phyloP scores from a whole-genome alignment of 2,888 invertebrate genomes.

The Galerucella calmariensis region DNA sequence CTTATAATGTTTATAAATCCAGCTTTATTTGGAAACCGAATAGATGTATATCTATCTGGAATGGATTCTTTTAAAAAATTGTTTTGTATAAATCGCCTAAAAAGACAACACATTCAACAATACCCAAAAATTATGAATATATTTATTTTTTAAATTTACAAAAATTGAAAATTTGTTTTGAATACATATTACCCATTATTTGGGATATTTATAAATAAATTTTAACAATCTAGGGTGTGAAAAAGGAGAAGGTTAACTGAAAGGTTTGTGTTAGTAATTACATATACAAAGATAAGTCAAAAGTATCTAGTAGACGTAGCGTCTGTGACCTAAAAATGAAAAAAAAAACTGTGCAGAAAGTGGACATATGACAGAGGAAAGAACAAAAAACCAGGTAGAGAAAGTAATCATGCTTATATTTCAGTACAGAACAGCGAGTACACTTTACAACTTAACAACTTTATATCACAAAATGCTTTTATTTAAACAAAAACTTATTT shows the following conservation, averaged over 20 bases:
- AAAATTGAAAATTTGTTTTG: too few species aligned
- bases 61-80: too few species aligned
- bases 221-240: neutral
- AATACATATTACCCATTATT: too few species aligned
- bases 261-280: constrained; percentile 39
- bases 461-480: constrained; percentile 36
- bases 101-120: too few species aligned
- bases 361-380: constrained; percentile 49
- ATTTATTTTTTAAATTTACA: too few species aligned
- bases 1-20: too few species aligned
- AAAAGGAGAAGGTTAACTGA: constrained; percentile 21
- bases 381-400: constrained; percentile 53
- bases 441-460: constrained; percentile 36
- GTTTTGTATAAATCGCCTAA: too few species aligned
- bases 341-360: constrained; percentile 60
- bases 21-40: too few species aligned
- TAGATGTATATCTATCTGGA: too few species aligned
- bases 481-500: constrained; percentile 25
- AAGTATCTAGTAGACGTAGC: constrained; percentile 70
- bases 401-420: constrained; percentile 56
- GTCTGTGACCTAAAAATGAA: constrained; percentile 74
- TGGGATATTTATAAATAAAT: neutral
- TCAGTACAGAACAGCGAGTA: constrained; percentile 51
- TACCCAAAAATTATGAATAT: too few species aligned
- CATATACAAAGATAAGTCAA: constrained; percentile 39